Percentiles rank a stretch among this genome's conserved stretches.
These are phyloP conservation scores for Tethea ocularis DNA, from an alignment of 2,888 invertebrate species.

Conservation along the genomic window DNA sequence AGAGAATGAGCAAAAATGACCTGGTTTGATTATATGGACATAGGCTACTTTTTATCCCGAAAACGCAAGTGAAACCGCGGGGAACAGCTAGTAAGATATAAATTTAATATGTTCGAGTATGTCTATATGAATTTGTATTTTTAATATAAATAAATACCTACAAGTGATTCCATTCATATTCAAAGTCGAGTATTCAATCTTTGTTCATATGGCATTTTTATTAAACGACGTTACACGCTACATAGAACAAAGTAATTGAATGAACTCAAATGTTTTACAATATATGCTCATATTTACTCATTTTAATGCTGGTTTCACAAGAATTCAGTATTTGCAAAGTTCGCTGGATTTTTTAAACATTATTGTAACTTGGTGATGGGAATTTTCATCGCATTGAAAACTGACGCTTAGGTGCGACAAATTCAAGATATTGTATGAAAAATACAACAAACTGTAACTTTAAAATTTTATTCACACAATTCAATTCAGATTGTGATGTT, in stretches of 20 bases:
- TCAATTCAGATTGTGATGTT: too few species aligned
- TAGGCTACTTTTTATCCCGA: too few species aligned
- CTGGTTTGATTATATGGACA: too few species aligned
- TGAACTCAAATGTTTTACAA: neutral
- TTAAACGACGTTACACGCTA: neutral
- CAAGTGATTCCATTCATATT: neutral
- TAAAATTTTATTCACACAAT: neutral
- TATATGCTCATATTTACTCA: neutral
- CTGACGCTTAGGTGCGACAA: neutral
- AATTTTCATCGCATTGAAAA: slow-evolving; percentile 8
- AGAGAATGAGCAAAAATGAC: too few species aligned
- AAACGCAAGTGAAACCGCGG: fast-evolving
- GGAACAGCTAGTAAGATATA: neutral
- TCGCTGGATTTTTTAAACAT: neutral
- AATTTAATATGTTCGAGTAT: neutral
- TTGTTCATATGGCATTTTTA: neutral
- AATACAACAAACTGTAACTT: neutral
- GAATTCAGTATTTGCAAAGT: neutral
- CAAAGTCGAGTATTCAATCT: neutral
- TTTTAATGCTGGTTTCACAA: neutral
- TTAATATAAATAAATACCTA: neutral
- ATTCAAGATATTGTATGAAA: neutral
- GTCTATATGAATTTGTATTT: neutral
- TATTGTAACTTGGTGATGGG: neutral
- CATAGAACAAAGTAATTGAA: neutral